Evolutionary conservation across 2,113 vertebrate genomes (phyloP).

Genomic region (Narcine bancroftii): DNA sequence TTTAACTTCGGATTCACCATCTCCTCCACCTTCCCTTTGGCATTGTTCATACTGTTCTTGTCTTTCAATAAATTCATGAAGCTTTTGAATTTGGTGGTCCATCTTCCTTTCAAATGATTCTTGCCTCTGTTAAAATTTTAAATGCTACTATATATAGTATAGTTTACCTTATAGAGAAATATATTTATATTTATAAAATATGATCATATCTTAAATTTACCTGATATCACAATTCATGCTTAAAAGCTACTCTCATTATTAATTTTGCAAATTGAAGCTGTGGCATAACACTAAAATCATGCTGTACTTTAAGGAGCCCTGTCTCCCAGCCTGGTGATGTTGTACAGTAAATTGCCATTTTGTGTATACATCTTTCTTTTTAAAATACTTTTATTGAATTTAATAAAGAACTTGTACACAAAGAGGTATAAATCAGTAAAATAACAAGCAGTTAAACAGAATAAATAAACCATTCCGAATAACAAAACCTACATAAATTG

Average conservation of each 20-base stretch:
- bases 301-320: too few relatives aligned
- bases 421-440: too few relatives aligned
- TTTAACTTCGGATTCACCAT: not conserved
- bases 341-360: not conserved
- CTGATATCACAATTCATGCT: too few relatives aligned
- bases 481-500: too few relatives aligned
- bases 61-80: slow-evolving; percentile 7
- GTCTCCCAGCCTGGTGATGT: not conserved
- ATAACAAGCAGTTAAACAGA: too few relatives aligned
- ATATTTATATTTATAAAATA: not conserved
- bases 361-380: not conserved
- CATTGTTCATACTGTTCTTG: not conserved
- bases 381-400: too few relatives aligned
- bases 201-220: not conserved
- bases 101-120: slow-evolving; percentile 32
- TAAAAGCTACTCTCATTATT: too few relatives aligned
- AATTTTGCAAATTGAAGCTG: too few relatives aligned
- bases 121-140: slow-evolving; percentile 18
- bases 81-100: slow-evolving; percentile 30
- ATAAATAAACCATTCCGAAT: too few relatives aligned
- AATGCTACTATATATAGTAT: not conserved
- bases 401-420: too few relatives aligned
- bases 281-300: too few relatives aligned
- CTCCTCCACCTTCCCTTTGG: not conserved
- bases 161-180: not conserved